Conservation (phyloP, 2,797 vertebrate genomes). For the Phyllotis vaccarum region DNA sequence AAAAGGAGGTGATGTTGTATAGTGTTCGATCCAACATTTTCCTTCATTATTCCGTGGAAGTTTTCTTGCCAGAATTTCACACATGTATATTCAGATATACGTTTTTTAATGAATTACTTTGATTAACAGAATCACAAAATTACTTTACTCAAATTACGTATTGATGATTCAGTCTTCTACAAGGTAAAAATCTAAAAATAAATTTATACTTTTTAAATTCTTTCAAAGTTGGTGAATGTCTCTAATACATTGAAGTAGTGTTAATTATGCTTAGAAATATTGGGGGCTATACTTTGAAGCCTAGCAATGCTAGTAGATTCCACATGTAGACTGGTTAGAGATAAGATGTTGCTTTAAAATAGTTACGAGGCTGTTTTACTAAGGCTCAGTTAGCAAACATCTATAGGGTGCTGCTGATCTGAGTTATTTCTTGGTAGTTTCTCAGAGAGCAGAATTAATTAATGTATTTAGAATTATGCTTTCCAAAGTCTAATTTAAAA, state of each 20-base stretch:
- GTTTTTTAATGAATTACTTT: slow-evolving; percentile 77
- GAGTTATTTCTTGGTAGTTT: slow-evolving; percentile 41
- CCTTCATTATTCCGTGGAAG: slow-evolving; percentile 70
- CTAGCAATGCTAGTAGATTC: slow-evolving; percentile 50
- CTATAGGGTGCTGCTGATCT: not conserved
- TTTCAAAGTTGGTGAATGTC: slow-evolving; percentile 28
- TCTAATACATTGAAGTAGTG: slow-evolving; percentile 54
- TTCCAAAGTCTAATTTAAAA: slow-evolving; percentile 53
- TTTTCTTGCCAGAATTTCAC: slow-evolving; percentile 79
- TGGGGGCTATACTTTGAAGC: slow-evolving; percentile 51
- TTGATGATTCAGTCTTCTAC: slow-evolving; percentile 61
- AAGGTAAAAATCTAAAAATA: slow-evolving; percentile 53
- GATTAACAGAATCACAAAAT: slow-evolving; percentile 63
- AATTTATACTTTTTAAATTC: not conserved
- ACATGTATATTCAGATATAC: slow-evolving; percentile 77
- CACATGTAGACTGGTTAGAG: slow-evolving; percentile 41
- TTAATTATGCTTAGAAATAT: slow-evolving; percentile 54
- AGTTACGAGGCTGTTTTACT: not conserved
- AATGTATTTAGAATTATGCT: slow-evolving; percentile 42
- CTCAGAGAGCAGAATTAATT: slow-evolving; percentile 51
- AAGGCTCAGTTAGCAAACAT: not conserved
- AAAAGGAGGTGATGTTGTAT: slow-evolving; percentile 68
- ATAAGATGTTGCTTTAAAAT: slow-evolving; percentile 58
- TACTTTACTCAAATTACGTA: slow-evolving; percentile 70
- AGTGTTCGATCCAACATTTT: slow-evolving; percentile 72